These are phyloP conservation scores for Willowsia nigromaculata DNA, from an alignment of 2,888 invertebrate genomes.

Conservation along the genomic window DNA sequence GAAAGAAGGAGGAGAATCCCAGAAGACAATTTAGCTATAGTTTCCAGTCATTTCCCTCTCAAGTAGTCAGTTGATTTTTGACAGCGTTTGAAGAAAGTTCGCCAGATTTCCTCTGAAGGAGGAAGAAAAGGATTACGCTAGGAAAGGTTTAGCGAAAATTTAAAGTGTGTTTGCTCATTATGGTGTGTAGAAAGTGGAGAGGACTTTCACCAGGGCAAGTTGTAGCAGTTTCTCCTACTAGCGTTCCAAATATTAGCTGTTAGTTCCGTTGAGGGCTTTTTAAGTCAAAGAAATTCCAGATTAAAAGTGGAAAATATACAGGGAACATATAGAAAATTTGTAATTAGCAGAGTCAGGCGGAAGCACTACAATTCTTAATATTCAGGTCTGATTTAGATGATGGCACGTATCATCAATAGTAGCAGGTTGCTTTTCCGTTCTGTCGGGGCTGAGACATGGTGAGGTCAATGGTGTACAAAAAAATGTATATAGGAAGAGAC, in stretches of 20 bases:
- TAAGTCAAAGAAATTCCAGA: no score
- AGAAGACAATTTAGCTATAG: conserved; percentile 52
- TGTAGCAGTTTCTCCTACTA: no score
- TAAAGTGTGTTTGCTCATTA: neutral
- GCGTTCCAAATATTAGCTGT: no score
- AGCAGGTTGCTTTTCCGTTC: neutral
- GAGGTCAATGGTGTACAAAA: neutral
- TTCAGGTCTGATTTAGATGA: neutral
- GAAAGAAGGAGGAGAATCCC: conserved; percentile 38
- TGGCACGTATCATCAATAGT: neutral
- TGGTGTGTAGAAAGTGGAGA: neutral
- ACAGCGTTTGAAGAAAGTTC: conserved; percentile 62
- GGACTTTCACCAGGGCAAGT: neutral
- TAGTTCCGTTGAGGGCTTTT: no score
- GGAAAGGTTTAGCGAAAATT: neutral
- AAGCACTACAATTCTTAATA: neutral
- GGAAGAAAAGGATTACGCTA: neutral
- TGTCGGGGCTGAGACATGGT: neutral
- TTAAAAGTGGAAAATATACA: no score
- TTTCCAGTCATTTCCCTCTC: conserved; percentile 49
- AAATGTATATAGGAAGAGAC: neutral
- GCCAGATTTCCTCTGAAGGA: conserved; percentile 25
- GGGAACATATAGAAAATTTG: no score
- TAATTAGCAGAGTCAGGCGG: neutral
- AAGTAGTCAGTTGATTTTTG: conserved; percentile 67